Conservation (phyloP, 1,140 invertebrate genomes). For the Drosophila ohnishii region DNA sequence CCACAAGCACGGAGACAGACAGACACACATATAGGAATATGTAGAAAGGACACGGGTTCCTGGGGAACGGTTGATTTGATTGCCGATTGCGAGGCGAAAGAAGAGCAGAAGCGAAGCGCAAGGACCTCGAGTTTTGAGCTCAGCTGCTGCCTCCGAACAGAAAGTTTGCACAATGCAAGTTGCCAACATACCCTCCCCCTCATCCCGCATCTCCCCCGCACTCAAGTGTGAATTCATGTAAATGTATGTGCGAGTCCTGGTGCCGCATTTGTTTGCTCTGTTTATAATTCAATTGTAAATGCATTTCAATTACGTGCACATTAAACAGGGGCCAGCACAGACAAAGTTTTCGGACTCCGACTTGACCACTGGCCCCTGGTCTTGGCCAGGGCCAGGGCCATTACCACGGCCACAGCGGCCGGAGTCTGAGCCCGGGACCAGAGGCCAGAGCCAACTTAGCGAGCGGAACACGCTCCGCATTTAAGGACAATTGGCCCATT, state of each 20-base stretch:
- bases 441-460: conserved; percentile 57
- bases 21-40: conserved; percentile 2
- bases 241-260: conserved; percentile 41
- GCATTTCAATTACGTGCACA: conserved; percentile 82
- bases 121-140: conserved; percentile 51
- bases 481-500: conserved; percentile 80
- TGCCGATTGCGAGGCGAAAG: conserved; percentile 56
- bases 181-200: conserved; percentile 15
- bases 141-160: conserved; percentile 55
- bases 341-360: conserved; percentile 68
- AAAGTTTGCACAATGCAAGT: conserved; percentile 72
- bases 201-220: background rate
- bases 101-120: conserved; percentile 26
- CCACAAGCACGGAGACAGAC: conserved; percentile 17
- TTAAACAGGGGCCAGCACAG: conserved; percentile 74
- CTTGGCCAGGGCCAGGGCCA: conserved; percentile 37
- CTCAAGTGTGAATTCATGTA: conserved; percentile 59
- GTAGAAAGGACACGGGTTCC: conserved; percentile 52
- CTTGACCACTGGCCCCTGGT: conserved; percentile 44
- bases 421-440: conserved; percentile 35
- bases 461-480: conserved; percentile 56
- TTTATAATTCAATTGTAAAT: conserved; percentile 82
- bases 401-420: conserved; percentile 57
- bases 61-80: conserved; percentile 78
- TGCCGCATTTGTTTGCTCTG: conserved; percentile 73